A percentile compares a stretch with the other conserved stretches of the same genome.
Conservation (phyloP, 2,113 vertebrate species). For the Mus musculus region GRCm39 chr4:8130001-8130500, state of each 20-base stretch:
- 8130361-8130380: not conserved
- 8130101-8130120: not conserved
- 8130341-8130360: not conserved
- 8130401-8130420: not conserved
- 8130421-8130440: too few species aligned
- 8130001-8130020: not conserved
- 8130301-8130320: not conserved
- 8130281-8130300: not conserved
- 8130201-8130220: not conserved
- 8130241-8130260: not conserved
- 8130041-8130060: not conserved
- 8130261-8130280: not conserved
- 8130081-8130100: not conserved
- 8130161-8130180: not conserved
- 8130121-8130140: not conserved
- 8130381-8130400: not conserved
- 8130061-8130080: not conserved
- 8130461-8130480: not conserved
- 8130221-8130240: too few species aligned
- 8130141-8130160: not conserved
- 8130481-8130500: not conserved
- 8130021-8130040: not conserved
- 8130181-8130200: not conserved
- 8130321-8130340: not conserved
- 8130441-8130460: not conserved